Percentiles rank a stretch among this genome's conserved stretches.
phyloP scores from a whole-genome alignment of 2,113 vertebrate species.

The Otolemur garnettii region DNA sequence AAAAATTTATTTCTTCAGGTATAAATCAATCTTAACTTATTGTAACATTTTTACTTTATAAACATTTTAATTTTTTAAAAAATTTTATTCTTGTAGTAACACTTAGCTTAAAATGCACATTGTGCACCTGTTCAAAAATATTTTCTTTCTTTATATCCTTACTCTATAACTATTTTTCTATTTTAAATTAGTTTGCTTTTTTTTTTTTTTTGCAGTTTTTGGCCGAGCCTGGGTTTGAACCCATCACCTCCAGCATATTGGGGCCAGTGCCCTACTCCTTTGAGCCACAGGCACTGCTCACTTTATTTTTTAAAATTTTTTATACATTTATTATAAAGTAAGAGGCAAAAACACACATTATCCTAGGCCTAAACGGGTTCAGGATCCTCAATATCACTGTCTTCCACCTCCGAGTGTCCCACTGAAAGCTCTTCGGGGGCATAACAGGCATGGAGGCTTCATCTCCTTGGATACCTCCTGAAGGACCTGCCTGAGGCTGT shows the following conservation, averaged over 20 bases:
- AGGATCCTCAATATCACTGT: neutral
- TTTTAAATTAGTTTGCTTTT: neutral
- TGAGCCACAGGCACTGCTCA: too few species aligned
- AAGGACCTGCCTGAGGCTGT: neutral
- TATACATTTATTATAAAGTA: neutral
- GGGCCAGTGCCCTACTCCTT: too few species aligned
- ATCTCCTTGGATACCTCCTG: neutral
- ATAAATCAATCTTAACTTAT: neutral
- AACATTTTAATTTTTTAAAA: too few species aligned
- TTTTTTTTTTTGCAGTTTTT: neutral
- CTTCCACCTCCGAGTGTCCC: neutral
- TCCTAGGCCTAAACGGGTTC: neutral
- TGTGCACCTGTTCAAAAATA: neutral
- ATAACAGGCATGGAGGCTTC: neutral
- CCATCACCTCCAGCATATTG: too few species aligned
- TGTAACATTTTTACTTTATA: neutral
- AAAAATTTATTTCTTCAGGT: neutral
- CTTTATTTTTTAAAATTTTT: neutral
- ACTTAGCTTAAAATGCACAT: neutral
- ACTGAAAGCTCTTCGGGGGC: neutral
- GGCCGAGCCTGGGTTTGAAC: too few species aligned
- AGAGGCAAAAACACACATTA: neutral
- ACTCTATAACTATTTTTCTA: neutral
- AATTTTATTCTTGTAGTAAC: neutral
- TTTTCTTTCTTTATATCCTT: neutral